These are phyloP conservation scores for Cebidichthys violaceus DNA, from an alignment of 2,113 vertebrate species.

Conservation along the genomic window DNA sequence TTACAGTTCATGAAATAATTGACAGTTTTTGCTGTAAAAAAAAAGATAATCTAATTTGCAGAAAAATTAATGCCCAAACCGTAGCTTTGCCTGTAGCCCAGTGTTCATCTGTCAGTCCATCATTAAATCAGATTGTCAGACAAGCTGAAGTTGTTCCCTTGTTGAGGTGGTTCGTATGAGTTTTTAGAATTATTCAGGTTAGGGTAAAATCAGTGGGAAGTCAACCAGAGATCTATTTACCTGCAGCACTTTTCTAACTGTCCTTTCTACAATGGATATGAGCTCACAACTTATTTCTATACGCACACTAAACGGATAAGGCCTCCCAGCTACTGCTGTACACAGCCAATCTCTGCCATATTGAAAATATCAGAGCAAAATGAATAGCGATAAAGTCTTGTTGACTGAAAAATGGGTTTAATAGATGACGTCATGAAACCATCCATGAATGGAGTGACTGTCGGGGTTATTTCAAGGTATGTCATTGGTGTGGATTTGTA, in stretches of 20 bases:
- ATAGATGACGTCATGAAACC: not conserved
- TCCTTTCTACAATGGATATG: not conserved
- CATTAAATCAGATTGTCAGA: not conserved
- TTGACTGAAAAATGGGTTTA: not conserved
- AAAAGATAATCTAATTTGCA: not conserved
- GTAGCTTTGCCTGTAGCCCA: not conserved
- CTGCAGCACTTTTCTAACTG: not conserved
- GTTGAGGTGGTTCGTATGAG: not conserved
- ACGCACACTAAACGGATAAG: not conserved
- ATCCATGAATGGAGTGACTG: not conserved
- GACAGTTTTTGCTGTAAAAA: not conserved
- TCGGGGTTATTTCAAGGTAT: not conserved
- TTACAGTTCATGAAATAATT: not conserved
- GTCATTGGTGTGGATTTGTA: slow-evolving; percentile 16
- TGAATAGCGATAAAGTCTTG: not conserved
- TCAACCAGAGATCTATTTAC: not conserved
- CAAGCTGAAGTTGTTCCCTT: not conserved
- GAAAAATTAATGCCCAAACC: not conserved
- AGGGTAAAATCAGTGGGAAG: not conserved
- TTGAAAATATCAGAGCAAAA: not conserved
- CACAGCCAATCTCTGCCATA: not conserved
- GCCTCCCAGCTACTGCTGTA: not conserved
- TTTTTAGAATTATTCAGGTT: not conserved
- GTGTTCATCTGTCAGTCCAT: not conserved
- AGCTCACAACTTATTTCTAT: not conserved